Evolutionary conservation across 2,888 invertebrate genomes (phyloP), one percentile per base, ranked within the genome.

Genomic region (Alcis repandata): DNA sequence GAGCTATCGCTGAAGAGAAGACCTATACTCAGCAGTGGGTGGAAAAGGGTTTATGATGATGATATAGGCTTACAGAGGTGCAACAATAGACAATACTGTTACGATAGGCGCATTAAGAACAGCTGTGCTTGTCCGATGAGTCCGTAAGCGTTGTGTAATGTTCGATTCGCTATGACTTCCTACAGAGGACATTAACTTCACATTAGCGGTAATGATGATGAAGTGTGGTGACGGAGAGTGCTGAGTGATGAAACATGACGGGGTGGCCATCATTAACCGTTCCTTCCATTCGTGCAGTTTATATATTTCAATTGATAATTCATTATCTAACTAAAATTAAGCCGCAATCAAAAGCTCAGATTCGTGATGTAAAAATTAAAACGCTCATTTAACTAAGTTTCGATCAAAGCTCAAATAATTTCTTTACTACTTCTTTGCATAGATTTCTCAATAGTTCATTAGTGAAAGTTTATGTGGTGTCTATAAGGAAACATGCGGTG

Each of bases 111-210:
- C 17, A 10, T 49, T 6, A 27, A 27, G 27, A 27, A 49, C 51
- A 38, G 36, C 15, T 51, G 43, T 22, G 48, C 27, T 49, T 45
- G 45, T 58, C 52, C 63, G 40, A 51, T 57, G 51, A 45, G 20
- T 27, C 17, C 41, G 13, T 48, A 10, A 53, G 52, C 51, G 32
- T 65, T 56, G 38, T 36, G 59, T 52, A 56, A 56, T 62, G 41
- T 63, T 56, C 63, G 56, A 64, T 69, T 71, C 66, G 69, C 60
- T 49, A 49, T 52, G 9, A 49, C 64, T 73, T 70, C 69, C 69
- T 68, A 46, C 54, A 62, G 60, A 41, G 41, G 62, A 67, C 70
- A 72, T 73, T 69, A 70, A 69, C 15, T 66, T 70, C 71, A 68
- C 73, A 73, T 73, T 65, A 72, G 67, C 65, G 17, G 59, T 63